phyloP scores from a whole-genome alignment of 2,797 vertebrate genomes.

The Capromys pilorides region DNA sequence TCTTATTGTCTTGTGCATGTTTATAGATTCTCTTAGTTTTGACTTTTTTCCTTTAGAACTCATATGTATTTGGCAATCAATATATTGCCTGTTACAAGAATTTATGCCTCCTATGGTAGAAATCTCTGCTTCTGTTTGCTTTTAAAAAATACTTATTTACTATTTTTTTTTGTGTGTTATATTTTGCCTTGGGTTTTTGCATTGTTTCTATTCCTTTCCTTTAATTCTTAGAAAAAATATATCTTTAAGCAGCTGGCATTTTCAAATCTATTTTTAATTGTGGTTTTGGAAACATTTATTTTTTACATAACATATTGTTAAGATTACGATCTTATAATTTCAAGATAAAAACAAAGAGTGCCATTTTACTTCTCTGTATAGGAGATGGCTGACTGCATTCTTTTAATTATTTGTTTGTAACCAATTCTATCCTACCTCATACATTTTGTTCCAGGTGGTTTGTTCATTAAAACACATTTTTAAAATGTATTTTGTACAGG shows the following conservation, averaged over 20 bases:
- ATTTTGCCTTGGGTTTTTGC: not conserved
- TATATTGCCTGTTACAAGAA: not conserved
- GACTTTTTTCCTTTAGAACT: not conserved
- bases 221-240: not conserved
- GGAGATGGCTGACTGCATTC: not conserved
- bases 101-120: not conserved
- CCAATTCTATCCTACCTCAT: not conserved
- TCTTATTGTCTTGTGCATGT: not conserved
- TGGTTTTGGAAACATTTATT: not conserved
- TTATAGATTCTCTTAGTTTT: not conserved
- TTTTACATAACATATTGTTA: not conserved
- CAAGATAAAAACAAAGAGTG: not conserved
- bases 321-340: not conserved
- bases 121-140: not conserved
- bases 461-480: not conserved
- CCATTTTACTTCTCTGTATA: not conserved
- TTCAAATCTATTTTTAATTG: conserved; percentile 9
- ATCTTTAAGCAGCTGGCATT: not conserved
- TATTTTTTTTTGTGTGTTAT: not conserved
- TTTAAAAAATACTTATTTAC: not conserved
- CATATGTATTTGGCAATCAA: not conserved
- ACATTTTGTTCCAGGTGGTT: not conserved
- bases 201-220: not conserved
- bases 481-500: too few species aligned
- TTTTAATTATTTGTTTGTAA: not conserved